These are phyloP conservation scores for Excalfactoria chinensis DNA, from an alignment of 2,113 vertebrate species.

Conservation along the genomic window DNA sequence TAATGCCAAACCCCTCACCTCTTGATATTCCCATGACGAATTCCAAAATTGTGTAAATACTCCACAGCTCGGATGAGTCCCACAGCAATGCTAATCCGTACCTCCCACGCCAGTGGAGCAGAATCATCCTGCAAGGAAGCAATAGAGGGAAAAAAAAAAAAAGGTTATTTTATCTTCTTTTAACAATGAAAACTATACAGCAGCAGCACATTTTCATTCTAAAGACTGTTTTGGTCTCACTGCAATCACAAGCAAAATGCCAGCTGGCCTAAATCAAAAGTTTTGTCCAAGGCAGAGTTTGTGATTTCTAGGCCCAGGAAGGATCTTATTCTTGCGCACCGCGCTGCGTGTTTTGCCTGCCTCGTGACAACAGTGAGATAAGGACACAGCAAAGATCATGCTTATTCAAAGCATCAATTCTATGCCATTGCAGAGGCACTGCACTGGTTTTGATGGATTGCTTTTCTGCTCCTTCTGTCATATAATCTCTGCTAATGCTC, in stretches of 20 bases:
- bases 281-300: background rate
- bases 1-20: constrained; percentile 68
- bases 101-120: constrained; percentile 72
- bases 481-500: background rate
- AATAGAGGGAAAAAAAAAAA: background rate
- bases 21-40: constrained; percentile 82
- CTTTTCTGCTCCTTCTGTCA: background rate
- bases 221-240: background rate
- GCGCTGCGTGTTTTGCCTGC: background rate
- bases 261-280: background rate
- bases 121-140: constrained; percentile 57
- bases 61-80: constrained; percentile 73
- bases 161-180: background rate
- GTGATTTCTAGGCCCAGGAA: background rate
- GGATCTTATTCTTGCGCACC: fast-evolving
- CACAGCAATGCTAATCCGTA: constrained; percentile 62
- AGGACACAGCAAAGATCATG: too few species aligned
- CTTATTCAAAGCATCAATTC: background rate
- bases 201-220: background rate
- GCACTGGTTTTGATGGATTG: background rate
- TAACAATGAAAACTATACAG: background rate
- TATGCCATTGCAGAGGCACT: background rate
- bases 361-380: background rate
- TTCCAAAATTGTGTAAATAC: constrained; percentile 75
- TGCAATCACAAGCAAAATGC: background rate